A percentile compares a stretch with the other conserved stretches of the same genome.
phyloP scores from a whole-genome alignment of 2,113 vertebrate species.

The Haemorhous mexicanus region DNA sequence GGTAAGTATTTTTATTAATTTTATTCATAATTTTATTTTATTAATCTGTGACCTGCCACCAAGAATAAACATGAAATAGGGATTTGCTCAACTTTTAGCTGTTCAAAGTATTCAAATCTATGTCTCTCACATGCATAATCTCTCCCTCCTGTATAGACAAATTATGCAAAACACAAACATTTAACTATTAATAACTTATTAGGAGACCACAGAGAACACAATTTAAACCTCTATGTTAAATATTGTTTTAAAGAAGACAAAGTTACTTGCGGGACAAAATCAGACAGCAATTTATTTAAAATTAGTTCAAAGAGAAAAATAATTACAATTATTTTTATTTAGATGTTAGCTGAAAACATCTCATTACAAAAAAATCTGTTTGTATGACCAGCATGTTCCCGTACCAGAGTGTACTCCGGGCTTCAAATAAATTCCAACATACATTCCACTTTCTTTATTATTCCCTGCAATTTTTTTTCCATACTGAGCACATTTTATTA shows the following conservation, averaged over 20 bases:
- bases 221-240: background rate
- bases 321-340: slow-evolving; percentile 45
- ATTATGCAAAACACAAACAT: background rate
- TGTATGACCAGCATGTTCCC: background rate
- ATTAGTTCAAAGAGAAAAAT: slow-evolving; percentile 24
- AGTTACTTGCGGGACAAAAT: background rate
- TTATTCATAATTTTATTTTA: background rate
- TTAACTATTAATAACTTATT: background rate
- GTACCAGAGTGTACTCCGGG: background rate
- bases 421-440: slow-evolving; percentile 22
- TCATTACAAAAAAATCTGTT: background rate
- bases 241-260: slow-evolving; percentile 1
- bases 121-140: background rate
- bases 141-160: background rate
- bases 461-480: background rate
- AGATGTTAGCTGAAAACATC: slow-evolving; percentile 8
- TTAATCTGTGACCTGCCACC: background rate
- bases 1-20: background rate
- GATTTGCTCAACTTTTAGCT: background rate
- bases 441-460: background rate
- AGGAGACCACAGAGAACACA: background rate
- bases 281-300: background rate
- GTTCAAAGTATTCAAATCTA: background rate
- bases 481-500: background rate
- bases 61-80: background rate